Conservation (phyloP, 2,797 vertebrate species). For the Pseudochromis fuscus region DNA sequence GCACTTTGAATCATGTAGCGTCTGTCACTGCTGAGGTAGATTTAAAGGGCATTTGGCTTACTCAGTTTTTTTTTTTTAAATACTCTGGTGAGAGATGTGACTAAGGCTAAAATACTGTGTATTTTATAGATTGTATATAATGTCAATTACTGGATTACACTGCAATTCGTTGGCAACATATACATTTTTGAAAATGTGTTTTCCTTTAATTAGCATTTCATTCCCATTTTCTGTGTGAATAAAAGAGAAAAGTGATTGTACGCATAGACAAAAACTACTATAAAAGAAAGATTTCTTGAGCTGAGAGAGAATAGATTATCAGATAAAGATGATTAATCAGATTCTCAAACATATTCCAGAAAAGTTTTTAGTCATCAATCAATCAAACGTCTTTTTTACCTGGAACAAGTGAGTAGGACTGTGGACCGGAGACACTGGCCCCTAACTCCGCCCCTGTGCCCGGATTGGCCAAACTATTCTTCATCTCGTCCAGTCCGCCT, state of each 20-base stretch:
- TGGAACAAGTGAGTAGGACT: conserved; percentile 96
- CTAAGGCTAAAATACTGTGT: not conserved
- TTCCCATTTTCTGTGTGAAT: not conserved
- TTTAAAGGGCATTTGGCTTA: conserved; percentile 29
- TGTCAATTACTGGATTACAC: not conserved
- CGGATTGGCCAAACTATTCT: conserved; percentile 93
- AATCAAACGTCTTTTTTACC: conserved; percentile 88
- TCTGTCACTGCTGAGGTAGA: conserved; percentile 46
- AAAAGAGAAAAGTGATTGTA: not conserved
- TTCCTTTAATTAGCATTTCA: not conserved
- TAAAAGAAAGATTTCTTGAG: no score
- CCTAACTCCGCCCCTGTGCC: conserved; percentile 92
- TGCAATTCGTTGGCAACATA: no score
- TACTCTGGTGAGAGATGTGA: not conserved
- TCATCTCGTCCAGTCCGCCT: conserved; percentile 98
- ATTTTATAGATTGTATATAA: conserved; percentile 6
- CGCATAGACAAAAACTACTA: no score
- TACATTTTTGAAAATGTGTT: not conserved
- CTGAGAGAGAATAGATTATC: no score
- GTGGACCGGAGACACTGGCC: conserved; percentile 91
- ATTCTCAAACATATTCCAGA: no score
- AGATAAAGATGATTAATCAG: no score
- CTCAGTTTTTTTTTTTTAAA: not conserved
- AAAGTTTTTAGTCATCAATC: no score
- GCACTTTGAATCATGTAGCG: conserved; percentile 48